Base-by-base conservation (phyloP, 2,888 invertebrate species). In the Luperina testacea region DNA sequence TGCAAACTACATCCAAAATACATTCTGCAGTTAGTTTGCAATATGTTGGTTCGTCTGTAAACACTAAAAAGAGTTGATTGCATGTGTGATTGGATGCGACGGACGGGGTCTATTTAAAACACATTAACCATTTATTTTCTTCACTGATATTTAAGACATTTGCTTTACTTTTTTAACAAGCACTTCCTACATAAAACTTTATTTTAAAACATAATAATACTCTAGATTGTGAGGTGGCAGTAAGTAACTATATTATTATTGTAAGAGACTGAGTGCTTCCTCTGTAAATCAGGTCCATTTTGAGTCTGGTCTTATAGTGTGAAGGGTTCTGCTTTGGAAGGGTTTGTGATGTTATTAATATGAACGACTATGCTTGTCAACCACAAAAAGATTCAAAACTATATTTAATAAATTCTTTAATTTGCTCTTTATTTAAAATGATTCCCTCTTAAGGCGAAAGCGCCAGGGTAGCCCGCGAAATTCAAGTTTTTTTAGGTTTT, bases 171-270 rank as follows among this genome's bases (percentile, higher is more conserved):
- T 65, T 75, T 32, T 73, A 72, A 81, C 53, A 72, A 80, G 72
- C 81, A 84, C 81, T 78, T 77, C 53, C 42, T 75, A 77, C 70
- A 77, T 73, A 71, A 75, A 69, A 42, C 8, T 73, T 38, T 59
- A 20, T n/a, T 71, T 59, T 69, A 11, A 38, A 61, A 78, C 24
- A 17, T 70, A 75, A 67, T 78, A 82, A 67, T 72, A 75, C 17
- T 73, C 61, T 83, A 83, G 71, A 82, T 80, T 79, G 32, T 67
- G 74, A 81, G 87, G 88, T 88, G 83, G 83, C 74, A 87, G 80
- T 86, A 77, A 77, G 77, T 79, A 73, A 78, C 17, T 77, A 77
- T 74, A 67, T 63, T 11, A 11, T 45, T 9, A 9, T 15, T n/a
- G 17, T 63, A 77, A 70, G 57, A 32, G 9, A 61, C 42, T 59